phyloP scores from a whole-genome alignment of 2,888 invertebrate species.

The Clunio marinus region DNA sequence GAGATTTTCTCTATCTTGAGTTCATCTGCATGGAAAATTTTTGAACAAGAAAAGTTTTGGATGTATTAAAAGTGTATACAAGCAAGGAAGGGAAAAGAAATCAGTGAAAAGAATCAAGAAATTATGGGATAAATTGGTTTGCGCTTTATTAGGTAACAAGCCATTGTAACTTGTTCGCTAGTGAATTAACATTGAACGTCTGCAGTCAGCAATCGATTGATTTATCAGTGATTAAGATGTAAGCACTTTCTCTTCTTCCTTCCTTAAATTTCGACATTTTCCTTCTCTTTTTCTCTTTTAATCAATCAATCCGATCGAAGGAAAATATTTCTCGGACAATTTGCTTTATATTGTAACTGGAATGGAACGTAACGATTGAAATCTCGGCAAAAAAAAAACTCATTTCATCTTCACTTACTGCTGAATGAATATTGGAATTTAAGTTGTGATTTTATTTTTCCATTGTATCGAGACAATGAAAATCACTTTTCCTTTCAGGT shows the following conservation, averaged over 20 bases:
- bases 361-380: too few relatives aligned
- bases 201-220: too few relatives aligned
- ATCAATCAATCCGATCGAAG: slow-evolving; percentile 13
- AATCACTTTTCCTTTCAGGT: too few relatives aligned
- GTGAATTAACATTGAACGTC: slow-evolving; percentile 10
- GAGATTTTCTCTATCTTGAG: neutral
- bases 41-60: neutral
- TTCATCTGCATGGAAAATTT: slow-evolving; percentile 6
- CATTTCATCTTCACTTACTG: neutral
- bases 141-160: neutral
- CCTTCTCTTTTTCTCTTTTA: neutral
- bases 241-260: too few relatives aligned
- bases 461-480: too few relatives aligned
- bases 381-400: too few relatives aligned
- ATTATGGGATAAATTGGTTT: slow-evolving; percentile 12
- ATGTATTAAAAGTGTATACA: too few relatives aligned
- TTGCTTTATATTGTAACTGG: too few relatives aligned
- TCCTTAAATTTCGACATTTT: neutral
- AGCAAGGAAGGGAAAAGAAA: neutral
- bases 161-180: neutral
- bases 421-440: too few relatives aligned
- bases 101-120: neutral
- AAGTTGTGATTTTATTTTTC: neutral
- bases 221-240: too few relatives aligned
- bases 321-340: slow-evolving; percentile 3